Base-by-base conservation (phyloP, 2,888 invertebrate species). In the Prosopocoilus inquinatus region DNA sequence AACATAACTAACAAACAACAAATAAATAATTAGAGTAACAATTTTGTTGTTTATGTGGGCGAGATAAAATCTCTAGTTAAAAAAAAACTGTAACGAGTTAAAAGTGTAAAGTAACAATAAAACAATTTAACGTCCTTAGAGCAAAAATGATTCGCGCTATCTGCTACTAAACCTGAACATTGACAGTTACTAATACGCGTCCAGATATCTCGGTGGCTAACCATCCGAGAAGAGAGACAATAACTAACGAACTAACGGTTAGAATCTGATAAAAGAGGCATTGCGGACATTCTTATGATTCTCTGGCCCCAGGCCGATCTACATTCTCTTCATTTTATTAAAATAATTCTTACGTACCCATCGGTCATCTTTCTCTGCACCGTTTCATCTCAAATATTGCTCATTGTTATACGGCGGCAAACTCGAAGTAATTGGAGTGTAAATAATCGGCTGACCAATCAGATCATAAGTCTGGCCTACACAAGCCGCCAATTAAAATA, bases 241-340 rank as follows among this genome's bases (percentile, higher is more conserved):
- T 70, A 70, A 71, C 71, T 69, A 69, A 70, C 70, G 67, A 70
- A 69, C 67, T 68, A 70, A 71, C 71, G 64, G 70, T 71, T 69
- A 70, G 67, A 64, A 72, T 70, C 72, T 70, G 71, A 71, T 71
- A 71, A 70, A 62, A 67, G 67, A 62, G 59, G 65, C 69, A 68
- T 70, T 70, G 68, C 68, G 66, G 64, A 67, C 69, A 70, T 70
- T 69, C 70, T 64, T 67, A 64, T 63, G 64, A 65, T 64, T 65
- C 64, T 58, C 57, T 54, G 52, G 63, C 60, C 60, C 53, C 53
- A 49, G 61, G 65, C 63, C 62, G 62, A 59, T 65, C 65, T 61
- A 66, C 65, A 63, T 65, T 67, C 63, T 57, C 54, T 61, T 57
- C 56, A 45, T 47, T 52, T 58, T 53, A 41, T 55, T 54, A 54